A percentile compares a stretch with the other conserved stretches of the same genome.
Evolutionary conservation across 2,113 vertebrate species (phyloP).

Genomic region (Corapipo altera): DNA sequence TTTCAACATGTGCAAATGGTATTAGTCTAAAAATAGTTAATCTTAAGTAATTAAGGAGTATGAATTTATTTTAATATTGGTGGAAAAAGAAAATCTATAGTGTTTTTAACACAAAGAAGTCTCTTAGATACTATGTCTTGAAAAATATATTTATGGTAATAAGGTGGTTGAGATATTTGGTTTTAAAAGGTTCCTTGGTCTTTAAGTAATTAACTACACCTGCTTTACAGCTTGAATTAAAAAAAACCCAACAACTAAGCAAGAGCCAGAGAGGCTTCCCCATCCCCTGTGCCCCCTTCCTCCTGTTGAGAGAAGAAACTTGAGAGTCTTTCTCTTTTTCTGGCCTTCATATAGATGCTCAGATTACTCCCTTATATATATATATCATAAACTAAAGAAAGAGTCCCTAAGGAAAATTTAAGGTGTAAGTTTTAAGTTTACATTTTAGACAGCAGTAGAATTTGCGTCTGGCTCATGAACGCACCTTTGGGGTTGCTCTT

Average conservation of each 20-base stretch:
- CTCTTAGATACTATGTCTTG: background rate
- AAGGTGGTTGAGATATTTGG: background rate
- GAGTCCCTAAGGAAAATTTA: background rate
- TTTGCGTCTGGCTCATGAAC: background rate
- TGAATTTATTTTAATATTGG: background rate
- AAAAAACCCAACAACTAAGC: background rate
- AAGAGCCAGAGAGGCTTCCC: background rate
- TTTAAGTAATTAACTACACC: background rate
- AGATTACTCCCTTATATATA: background rate
- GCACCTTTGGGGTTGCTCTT: background rate
- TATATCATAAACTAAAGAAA: background rate
- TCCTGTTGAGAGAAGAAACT: background rate
- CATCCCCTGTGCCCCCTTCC: background rate
- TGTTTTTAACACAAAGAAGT: background rate
- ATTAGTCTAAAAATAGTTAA: conserved; percentile 19
- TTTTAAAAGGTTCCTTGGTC: background rate
- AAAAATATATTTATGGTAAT: background rate
- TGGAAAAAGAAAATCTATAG: background rate
- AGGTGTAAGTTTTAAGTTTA: background rate
- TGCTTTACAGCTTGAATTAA: background rate
- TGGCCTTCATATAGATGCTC: background rate
- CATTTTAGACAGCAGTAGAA: background rate
- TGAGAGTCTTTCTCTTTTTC: background rate
- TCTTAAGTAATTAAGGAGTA: background rate
- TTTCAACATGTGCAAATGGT: background rate